Evolutionary conservation across 2,113 vertebrate genomes (phyloP).

Genomic region (Eptesicus fuscus): DNA sequence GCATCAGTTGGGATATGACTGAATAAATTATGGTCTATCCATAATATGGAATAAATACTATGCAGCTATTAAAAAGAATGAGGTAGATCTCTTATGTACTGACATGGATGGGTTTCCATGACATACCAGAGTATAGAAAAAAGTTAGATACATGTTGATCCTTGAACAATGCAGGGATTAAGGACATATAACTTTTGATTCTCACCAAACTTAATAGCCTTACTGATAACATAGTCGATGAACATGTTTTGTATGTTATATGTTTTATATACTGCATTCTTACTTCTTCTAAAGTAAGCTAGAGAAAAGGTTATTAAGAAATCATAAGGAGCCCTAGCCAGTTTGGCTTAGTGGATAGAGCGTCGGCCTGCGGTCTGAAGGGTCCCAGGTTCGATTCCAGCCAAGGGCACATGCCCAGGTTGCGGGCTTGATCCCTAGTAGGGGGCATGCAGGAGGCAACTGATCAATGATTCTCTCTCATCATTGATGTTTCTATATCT

Average conservation of each 20-base stretch:
- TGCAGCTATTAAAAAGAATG: background rate
- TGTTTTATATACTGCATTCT: background rate
- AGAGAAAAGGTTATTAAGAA: background rate
- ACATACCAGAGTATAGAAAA: background rate
- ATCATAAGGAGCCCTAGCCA: background rate
- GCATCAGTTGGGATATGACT: background rate
- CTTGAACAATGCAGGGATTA: background rate
- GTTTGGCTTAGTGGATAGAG: too few species aligned
- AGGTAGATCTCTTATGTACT: background rate
- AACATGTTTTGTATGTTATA: background rate
- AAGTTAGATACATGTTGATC: background rate
- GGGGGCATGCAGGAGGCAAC: too few species aligned
- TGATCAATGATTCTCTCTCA: too few species aligned
- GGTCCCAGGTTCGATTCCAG: too few species aligned
- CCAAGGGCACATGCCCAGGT: too few species aligned
- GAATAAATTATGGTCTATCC: background rate
- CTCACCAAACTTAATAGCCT: background rate
- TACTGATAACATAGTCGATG: background rate
- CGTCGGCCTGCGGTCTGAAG: too few species aligned
- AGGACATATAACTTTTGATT: background rate
- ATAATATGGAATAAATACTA: background rate
- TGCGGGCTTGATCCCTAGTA: too few species aligned
- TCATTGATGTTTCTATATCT: too few species aligned
- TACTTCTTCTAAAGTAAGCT: background rate
- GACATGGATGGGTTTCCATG: conserved; percentile 27